Percentiles rank a stretch among this genome's conserved stretches.
phyloP scores from a whole-genome alignment of 2,888 invertebrate species.

The Epistrophe grossulariae region DNA sequence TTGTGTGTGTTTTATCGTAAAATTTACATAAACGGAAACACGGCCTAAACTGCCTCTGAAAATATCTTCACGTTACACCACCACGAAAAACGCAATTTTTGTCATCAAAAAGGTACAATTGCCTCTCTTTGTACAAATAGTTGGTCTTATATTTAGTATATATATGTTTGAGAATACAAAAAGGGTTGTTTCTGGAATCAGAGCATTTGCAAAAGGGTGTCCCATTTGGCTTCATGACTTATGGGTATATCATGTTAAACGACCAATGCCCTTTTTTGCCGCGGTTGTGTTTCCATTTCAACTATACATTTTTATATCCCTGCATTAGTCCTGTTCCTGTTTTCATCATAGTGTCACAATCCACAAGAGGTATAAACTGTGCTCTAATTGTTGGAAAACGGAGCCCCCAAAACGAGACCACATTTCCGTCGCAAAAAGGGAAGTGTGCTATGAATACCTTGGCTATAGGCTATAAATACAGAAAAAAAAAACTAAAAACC shows the following conservation, averaged over 20 bases:
- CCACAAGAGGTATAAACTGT: constrained; percentile 22
- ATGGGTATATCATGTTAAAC: constrained; percentile 43
- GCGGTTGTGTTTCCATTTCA: constrained; percentile 31
- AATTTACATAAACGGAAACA: constrained; percentile 66
- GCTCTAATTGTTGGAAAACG: constrained; percentile 48
- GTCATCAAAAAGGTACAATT: constrained; percentile 8
- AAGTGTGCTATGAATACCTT: constrained; percentile 32
- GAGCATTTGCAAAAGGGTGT: neutral
- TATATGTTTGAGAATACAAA: neutral
- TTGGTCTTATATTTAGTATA: neutral
- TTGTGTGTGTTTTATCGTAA: constrained; percentile 55
- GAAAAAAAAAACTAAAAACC: constrained; percentile 24
- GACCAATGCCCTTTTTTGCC: constrained; percentile 49
- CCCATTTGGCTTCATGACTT: constrained; percentile 14
- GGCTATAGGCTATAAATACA: neutral
- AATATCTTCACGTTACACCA: constrained; percentile 53
- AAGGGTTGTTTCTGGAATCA: constrained; percentile 31
- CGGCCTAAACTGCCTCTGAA: constrained; percentile 47
- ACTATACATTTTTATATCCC: constrained; percentile 50
- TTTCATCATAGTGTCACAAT: constrained; percentile 27
- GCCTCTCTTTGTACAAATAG: neutral
- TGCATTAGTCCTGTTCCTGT: constrained; percentile 54
- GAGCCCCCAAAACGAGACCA: constrained; percentile 44
- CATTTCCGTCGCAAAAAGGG: constrained; percentile 59
- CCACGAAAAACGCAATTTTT: constrained; percentile 53